These are phyloP conservation scores for Thinocorus orbignyianus DNA, from an alignment of 2,113 vertebrate species.

Conservation along the genomic window DNA sequence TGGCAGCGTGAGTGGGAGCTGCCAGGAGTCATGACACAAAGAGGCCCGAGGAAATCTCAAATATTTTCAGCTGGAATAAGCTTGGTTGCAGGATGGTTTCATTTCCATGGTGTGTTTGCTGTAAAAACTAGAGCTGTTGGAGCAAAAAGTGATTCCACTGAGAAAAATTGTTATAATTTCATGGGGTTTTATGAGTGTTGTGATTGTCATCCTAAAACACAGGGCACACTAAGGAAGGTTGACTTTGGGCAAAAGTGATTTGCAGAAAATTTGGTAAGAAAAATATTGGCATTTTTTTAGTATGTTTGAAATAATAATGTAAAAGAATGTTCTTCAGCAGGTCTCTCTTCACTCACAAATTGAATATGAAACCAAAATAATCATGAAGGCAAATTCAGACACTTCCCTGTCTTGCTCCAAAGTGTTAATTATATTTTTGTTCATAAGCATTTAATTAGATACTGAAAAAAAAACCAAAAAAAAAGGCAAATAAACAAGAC, in stretches of 20 bases:
- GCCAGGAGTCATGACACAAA: not conserved
- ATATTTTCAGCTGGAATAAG: not conserved
- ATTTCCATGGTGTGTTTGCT: not conserved
- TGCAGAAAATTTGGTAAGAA: not conserved
- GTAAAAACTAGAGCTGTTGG: not conserved
- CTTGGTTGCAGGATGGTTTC: not conserved
- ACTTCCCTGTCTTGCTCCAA: not conserved
- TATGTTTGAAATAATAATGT: not conserved
- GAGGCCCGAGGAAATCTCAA: not conserved
- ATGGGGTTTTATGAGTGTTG: not conserved
- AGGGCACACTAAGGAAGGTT: not conserved
- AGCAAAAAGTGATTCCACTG: not conserved
- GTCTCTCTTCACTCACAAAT: not conserved
- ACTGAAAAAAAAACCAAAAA: not conserved
- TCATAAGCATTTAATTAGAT: slow-evolving; percentile 10
- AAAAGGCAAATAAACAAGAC: not conserved
- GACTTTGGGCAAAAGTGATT: not conserved
- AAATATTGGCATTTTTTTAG: not conserved
- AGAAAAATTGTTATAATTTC: not conserved
- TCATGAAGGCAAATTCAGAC: not conserved
- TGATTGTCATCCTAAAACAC: not conserved
- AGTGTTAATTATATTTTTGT: not conserved
- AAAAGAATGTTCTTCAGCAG: not conserved
- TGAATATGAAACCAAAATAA: not conserved
- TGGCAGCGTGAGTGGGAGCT: not conserved